These are phyloP conservation scores for Phalanger gymnotis DNA, from an alignment of 2,797 vertebrate species.

Conservation along the genomic window DNA sequence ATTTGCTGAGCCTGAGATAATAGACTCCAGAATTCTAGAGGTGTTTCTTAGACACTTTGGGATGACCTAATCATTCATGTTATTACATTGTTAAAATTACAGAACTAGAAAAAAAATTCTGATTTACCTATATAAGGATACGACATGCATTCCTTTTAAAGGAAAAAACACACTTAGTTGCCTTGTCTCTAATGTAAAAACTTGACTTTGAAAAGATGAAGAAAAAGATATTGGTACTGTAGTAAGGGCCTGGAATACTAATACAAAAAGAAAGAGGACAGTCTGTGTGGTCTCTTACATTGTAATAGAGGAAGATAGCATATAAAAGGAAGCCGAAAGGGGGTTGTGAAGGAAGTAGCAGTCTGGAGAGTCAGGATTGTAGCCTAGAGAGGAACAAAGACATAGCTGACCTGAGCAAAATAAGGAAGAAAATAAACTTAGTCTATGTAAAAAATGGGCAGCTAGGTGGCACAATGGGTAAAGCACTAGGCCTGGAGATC, in stretches of 20 bases:
- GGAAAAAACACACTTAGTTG: neutral
- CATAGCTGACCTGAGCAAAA: neutral
- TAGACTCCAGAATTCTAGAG: neutral
- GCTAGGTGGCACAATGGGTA: neutral
- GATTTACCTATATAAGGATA: neutral
- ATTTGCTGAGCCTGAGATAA: constrained; percentile 29
- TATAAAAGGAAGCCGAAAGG: neutral
- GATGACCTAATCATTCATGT: constrained; percentile 17
- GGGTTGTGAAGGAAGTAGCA: neutral
- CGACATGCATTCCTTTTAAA: neutral
- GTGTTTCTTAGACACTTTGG: constrained; percentile 18
- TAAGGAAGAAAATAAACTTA: neutral
- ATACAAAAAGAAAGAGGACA: neutral
- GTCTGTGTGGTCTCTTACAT: neutral
- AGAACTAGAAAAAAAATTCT: neutral
- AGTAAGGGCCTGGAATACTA: neutral
- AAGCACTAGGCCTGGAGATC: neutral
- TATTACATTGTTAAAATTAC: neutral
- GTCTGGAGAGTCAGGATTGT: neutral
- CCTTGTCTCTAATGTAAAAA: neutral
- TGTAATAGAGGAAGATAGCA: neutral
- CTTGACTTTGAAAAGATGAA: neutral
- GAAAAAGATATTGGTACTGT: neutral
- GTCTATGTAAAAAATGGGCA: neutral
- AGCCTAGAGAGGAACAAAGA: neutral